Percentiles rank a stretch among this genome's conserved stretches.
Conservation (phyloP, 2,888 invertebrate genomes). For the Acleris laterana region DNA sequence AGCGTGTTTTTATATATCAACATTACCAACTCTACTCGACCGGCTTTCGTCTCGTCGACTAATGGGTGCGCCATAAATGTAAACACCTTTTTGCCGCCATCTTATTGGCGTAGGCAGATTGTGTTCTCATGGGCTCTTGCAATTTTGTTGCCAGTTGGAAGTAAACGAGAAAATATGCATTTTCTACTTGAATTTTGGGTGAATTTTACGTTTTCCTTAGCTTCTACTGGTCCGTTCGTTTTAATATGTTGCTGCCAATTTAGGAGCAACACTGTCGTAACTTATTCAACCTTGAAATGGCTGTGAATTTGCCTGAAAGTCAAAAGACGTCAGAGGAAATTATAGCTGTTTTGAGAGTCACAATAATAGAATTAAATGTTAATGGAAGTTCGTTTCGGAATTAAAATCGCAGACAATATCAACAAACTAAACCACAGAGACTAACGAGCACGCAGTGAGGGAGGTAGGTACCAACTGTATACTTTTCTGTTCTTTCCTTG, state of each 20-base stretch:
- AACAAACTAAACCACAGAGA: too few relatives aligned
- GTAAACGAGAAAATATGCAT: constrained; percentile 9
- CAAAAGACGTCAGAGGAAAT: background rate
- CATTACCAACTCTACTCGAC: constrained; percentile 38
- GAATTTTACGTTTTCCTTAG: constrained; percentile 4
- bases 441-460: too few relatives aligned
- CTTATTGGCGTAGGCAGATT: constrained; percentile 49
- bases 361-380: background rate
- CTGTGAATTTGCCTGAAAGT: background rate
- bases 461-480: background rate
- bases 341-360: background rate
- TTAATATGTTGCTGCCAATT: constrained; percentile 1
- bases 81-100: constrained; percentile 47
- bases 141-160: constrained; percentile 4
- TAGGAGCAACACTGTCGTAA: constrained; percentile 6
- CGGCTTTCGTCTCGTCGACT: constrained; percentile 54
- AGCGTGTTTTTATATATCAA: background rate
- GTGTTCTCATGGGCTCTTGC: constrained; percentile 17
- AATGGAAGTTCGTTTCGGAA: background rate
- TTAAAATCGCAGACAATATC: background rate
- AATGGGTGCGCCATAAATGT: constrained; percentile 51
- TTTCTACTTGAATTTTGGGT: constrained; percentile 5
- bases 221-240: background rate
- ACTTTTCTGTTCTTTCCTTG: background rate
- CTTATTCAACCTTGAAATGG: constrained; percentile 3